Base-by-base conservation (phyloP, 2,888 invertebrate genomes). In the Platerodrilus igneus region DNA sequence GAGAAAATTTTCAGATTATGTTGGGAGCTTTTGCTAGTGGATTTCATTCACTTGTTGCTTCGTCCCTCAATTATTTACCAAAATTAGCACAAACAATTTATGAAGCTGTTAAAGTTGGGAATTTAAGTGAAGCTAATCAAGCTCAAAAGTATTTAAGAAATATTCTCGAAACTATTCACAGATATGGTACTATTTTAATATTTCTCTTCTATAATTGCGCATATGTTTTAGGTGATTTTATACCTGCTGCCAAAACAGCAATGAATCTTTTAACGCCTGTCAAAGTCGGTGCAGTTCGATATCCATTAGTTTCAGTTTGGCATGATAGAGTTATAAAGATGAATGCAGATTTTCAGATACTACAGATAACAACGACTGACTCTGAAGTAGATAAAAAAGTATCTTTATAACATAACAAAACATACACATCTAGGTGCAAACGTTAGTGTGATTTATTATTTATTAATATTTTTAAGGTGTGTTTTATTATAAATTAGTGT, bases 41-140 rank as follows among this genome's bases (percentile, higher is more conserved):
- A 13, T 78, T 83, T 52, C 75, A 75, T 48, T 82, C 82, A 8
- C 75, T 78, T 25, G 82, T 85, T 49, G 74, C 79, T 11, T 80
- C 81, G 0, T 70, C 78, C 2, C 71, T 75, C 44, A 85, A 79
- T 58, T 63, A 83, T 50, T 73, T 78, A 54, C 79, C 82, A 2
- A 69, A 71, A 44, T 53, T 76, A 31, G 75, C 74, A 11, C 64
- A 72, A n/a, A 66, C 75, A 21, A 77, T 84, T 40, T 52, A 76
- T 31, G 62, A 70, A 3, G 73, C 74, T 17, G 70, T 78, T 4
- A 69, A 70, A 30, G 65, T 60, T 7, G 74, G 73, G 1, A 71
- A 78, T 29, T 55, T 75, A 0, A 53, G 56, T 1, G 68, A 59
- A 41, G 79, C 81, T 0, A 71, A 66, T 48, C 56, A 62, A 2